A percentile compares a stretch with the other conserved stretches of the same genome.
Conservation (phyloP, 2,888 invertebrate species). For the Trichopria drosophilae region DNA sequence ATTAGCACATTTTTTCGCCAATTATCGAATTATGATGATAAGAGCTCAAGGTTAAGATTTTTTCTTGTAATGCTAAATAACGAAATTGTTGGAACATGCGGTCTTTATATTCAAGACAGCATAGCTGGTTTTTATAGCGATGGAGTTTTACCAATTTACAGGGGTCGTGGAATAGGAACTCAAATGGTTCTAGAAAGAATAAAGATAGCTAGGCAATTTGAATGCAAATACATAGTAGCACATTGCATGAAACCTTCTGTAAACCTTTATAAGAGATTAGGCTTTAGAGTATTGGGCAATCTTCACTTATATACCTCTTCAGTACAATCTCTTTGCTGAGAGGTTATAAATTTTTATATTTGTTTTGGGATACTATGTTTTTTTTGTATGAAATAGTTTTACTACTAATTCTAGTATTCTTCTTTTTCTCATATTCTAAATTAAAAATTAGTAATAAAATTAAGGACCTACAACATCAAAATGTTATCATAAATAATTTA, state of each 20-base stretch:
- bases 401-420: constrained; percentile 14
- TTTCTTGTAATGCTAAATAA: constrained; percentile 17
- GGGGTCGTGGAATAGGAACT: constrained; percentile 15
- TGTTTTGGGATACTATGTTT: constrained; percentile 14
- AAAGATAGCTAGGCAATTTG: constrained; percentile 17
- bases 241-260: constrained; percentile 18
- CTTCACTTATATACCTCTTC: constrained; percentile 17
- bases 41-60: constrained; percentile 16
- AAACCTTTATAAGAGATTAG: constrained; percentile 17
- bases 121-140: constrained; percentile 18
- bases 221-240: constrained; percentile 18
- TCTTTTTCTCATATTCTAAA: constrained; percentile 16
- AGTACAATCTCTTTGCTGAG: constrained; percentile 15
- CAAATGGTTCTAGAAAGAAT: constrained; percentile 18
- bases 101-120: constrained; percentile 17
- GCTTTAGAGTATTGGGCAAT: constrained; percentile 15
- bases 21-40: constrained; percentile 18
- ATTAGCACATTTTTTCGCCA: constrained; percentile 16
- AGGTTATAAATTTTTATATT: constrained; percentile 13
- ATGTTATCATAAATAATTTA: constrained; percentile 17
- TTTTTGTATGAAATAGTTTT: constrained; percentile 16
- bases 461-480: constrained; percentile 14
- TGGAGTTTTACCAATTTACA: constrained; percentile 16
- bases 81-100: constrained; percentile 17
- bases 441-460: constrained; percentile 17